phyloP scores from a whole-genome alignment of 2,888 invertebrate genomes.

The Cotesia congregata region DNA sequence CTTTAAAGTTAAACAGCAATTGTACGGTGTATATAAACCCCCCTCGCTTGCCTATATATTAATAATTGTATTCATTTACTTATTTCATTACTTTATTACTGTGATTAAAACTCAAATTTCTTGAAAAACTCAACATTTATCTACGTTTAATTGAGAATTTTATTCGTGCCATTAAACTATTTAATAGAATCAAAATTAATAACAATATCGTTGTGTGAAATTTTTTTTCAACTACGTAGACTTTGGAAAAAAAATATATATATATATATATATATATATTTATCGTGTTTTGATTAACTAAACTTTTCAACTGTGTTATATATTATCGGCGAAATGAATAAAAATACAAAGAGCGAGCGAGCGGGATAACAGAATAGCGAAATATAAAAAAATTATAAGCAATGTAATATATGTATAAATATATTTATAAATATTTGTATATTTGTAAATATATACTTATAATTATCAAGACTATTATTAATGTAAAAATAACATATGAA shows the following conservation, averaged over 20 bases:
- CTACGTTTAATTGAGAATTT: conserved; percentile 11
- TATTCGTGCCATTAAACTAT: conserved; percentile 6
- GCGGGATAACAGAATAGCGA: conserved; percentile 21
- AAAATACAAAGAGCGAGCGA: conserved; percentile 22
- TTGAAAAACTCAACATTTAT: conserved; percentile 14
- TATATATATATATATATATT: too few relatives aligned
- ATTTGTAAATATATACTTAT: conserved; percentile 57
- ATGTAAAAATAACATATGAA: conserved; percentile 48
- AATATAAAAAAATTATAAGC: conserved; percentile 26
- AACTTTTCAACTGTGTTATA: background rate
- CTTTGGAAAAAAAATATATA: background rate
- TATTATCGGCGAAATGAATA: background rate
- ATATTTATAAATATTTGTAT: conserved; percentile 49
- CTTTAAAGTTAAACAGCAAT: conserved; percentile 54
- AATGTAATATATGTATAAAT: conserved; percentile 12
- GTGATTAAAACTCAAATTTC: background rate
- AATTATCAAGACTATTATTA: background rate
- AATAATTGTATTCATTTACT: conserved; percentile 18
- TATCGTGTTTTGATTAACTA: background rate
- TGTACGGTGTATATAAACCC: conserved; percentile 11
- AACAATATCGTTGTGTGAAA: background rate
- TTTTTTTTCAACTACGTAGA: background rate
- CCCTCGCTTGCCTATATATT: conserved; percentile 38
- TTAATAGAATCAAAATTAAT: background rate
- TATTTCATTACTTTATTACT: conserved; percentile 12